Evolutionary conservation across 2,888 invertebrate species (phyloP).

Genomic region (Uropetala carovei): DNA sequence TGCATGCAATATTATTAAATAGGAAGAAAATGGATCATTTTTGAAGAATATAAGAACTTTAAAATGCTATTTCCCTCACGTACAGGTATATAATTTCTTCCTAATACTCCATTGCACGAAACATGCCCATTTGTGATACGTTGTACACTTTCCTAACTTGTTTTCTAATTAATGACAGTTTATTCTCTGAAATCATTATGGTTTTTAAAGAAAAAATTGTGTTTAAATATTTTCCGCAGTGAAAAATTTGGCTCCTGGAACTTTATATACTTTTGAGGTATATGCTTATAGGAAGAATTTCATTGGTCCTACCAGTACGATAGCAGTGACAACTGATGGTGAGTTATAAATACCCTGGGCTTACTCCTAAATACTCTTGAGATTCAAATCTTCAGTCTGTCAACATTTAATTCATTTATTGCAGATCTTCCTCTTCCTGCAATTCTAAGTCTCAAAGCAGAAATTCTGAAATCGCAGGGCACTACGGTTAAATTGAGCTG

Average conservation of each 20-base stretch:
- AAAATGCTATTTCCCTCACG: too few species aligned
- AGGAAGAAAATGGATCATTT: too few species aligned
- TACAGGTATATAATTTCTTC: too few species aligned
- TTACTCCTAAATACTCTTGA: not conserved
- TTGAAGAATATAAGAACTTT: too few species aligned
- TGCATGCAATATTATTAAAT: too few species aligned
- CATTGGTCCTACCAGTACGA: constrained; percentile 73
- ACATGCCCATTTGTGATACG: too few species aligned
- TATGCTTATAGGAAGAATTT: constrained; percentile 80
- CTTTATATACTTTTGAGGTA: constrained; percentile 79
- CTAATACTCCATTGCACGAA: too few species aligned
- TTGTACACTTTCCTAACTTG: too few species aligned
- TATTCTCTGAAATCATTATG: too few species aligned
- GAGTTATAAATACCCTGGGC: not conserved
- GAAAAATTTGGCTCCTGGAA: constrained; percentile 78
- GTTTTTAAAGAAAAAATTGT: too few species aligned
- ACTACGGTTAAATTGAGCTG: constrained; percentile 83
- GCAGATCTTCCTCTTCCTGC: constrained; percentile 77
- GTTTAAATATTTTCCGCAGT: constrained; percentile 74
- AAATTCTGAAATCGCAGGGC: constrained; percentile 77
- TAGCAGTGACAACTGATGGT: constrained; percentile 66
- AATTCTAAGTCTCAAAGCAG: constrained; percentile 76
- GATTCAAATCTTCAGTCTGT: not conserved
- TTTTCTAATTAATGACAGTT: too few species aligned
- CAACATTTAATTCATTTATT: constrained; percentile 14